A percentile compares a stretch with the other conserved stretches of the same genome.
Evolutionary conservation across 2,113 vertebrate species (phyloP).

Genomic region (Indicator indicator): DNA sequence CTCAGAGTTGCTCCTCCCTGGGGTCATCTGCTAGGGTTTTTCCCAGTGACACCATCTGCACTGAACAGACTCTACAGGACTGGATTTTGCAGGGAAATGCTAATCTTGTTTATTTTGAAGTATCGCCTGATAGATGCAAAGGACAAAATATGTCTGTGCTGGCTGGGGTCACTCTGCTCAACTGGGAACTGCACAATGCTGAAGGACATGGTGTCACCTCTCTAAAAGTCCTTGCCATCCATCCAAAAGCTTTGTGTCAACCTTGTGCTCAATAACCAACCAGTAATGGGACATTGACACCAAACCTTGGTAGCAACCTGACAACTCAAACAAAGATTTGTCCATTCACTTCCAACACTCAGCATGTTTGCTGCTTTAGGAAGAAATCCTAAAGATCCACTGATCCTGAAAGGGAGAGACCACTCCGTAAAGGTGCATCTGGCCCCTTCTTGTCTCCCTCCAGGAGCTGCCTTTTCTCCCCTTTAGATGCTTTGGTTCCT

Average conservation of each 20-base stretch:
- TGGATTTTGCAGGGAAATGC: not conserved
- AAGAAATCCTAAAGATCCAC: not conserved
- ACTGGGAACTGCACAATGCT: not conserved
- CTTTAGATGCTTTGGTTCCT: not conserved
- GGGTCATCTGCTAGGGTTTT: not conserved
- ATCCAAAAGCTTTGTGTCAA: not conserved
- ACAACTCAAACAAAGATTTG: not conserved
- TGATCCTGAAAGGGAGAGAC: not conserved
- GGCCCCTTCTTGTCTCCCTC: not conserved
- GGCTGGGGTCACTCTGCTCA: rapidly evolving
- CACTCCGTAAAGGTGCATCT: not conserved
- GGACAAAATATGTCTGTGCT: not conserved
- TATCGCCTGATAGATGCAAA: not conserved
- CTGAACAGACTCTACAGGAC: not conserved
- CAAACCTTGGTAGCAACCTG: not conserved
- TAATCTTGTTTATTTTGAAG: not conserved
- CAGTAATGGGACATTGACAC: not conserved
- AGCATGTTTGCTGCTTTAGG: not conserved
- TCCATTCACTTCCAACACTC: too few species aligned
- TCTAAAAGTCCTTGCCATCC: not conserved
- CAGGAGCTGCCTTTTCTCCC: not conserved
- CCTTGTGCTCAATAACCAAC: not conserved
- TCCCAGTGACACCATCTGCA: not conserved
- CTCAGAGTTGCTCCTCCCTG: not conserved
- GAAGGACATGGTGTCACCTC: not conserved